Evolutionary conservation across 1,140 invertebrate genomes (phyloP), one percentile per base, ranked within the genome.

Genomic region (Penaeus chinensis): DNA sequence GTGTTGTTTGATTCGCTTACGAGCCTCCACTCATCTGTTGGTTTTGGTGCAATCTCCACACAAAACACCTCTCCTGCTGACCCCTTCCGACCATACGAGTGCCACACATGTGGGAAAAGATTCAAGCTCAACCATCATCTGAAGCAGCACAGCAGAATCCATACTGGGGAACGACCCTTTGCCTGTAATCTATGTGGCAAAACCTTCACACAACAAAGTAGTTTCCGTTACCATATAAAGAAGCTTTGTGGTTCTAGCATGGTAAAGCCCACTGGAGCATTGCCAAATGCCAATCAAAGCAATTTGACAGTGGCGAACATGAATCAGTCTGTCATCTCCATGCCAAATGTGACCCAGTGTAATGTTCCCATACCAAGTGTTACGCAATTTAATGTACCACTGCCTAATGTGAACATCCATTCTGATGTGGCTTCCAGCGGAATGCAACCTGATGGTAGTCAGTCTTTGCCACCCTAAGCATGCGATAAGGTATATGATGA

Each of bases 91-190:
- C 90, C 90, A 22, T 88, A 90, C 63, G 89, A 82, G 27, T 90
- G 90, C 71, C 85, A 90, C 37, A 87, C 85, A 65, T 90, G 90
- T 83, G 89, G 87, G 47, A 90, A 90, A 80, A 84, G 89, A 16
- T 90, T 90, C 85, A 90, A 87, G 66, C 85, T 89, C 77, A 90
- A 87, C 42, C 88, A 90, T 78, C 89, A 92, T 65, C 87, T 93
- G 74, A 92, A 91, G 32, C 91, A 89, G 92, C 93, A 92, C 88
- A 89, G 83, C 89, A 87, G 91, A 62, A 90, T 91, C 37, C 92
- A 92, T 85, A 92, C 92, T 22, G 92, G 93, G 3, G 93, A 94
- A 91, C 89, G 93, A 82, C 93, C 93, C n/a, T 94, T 92, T 90
- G 91, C 91, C 82, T 93, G 93, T 90, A 90, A 90, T 18, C 88